Conservation (phyloP, 2,113 vertebrate species). For the Rhineura floridana region DNA sequence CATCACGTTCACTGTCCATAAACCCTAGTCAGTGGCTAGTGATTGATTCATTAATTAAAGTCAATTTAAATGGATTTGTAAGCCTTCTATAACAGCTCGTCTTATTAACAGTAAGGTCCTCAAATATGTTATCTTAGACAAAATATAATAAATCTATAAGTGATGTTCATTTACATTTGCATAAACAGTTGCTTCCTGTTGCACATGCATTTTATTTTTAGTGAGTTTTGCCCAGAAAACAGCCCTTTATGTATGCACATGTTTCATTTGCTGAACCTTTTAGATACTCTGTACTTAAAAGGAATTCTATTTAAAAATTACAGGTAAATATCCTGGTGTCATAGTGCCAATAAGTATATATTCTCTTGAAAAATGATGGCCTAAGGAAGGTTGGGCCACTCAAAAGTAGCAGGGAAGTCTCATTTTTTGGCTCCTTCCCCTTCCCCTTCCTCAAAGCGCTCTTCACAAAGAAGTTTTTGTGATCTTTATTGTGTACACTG, state of each 20-base stretch:
- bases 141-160: conserved; percentile 45
- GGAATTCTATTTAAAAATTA: background rate
- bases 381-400: too few species aligned
- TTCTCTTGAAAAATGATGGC: background rate
- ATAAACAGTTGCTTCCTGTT: conserved; percentile 50
- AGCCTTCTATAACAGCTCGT: conserved; percentile 79
- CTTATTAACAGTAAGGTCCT: conserved; percentile 74
- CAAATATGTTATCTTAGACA: conserved; percentile 69
- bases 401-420: too few species aligned
- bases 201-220: conserved; percentile 36
- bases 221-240: conserved; percentile 19
- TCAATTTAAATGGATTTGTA: conserved; percentile 83
- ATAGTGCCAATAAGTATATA: background rate
- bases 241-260: background rate
- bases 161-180: conserved; percentile 58
- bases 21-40: conserved; percentile 67
- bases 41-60: conserved; percentile 85
- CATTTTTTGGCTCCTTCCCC: too few species aligned
- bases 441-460: too few species aligned
- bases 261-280: background rate
- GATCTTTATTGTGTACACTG: too few species aligned
- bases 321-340: background rate
- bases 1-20: conserved; percentile 67
- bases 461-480: too few species aligned
- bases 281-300: background rate